Percentiles rank a stretch among this genome's conserved stretches.
These are phyloP conservation scores for Pararge aegeria DNA, from an alignment of 1,140 invertebrate species.

Conservation along the genomic window DNA sequence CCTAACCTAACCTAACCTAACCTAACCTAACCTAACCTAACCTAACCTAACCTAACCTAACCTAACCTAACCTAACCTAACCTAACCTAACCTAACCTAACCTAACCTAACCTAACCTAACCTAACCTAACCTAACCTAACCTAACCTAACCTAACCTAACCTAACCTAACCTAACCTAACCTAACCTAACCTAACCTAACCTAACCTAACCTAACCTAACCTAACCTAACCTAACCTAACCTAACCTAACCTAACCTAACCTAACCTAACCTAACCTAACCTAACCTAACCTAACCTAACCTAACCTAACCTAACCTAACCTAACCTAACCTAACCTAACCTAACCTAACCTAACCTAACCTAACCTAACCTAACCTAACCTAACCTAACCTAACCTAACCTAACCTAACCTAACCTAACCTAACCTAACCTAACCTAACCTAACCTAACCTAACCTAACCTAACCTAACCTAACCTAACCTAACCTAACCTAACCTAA, in stretches of 20 bases:
- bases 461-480: not conserved
- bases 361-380: slow-evolving; percentile 2
- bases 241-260: slow-evolving; percentile 18
- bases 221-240: slow-evolving; percentile 15
- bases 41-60: slow-evolving; percentile 20
- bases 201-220: slow-evolving; percentile 16
- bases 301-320: slow-evolving; percentile 18
- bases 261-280: slow-evolving; percentile 18
- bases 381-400: slow-evolving; percentile 17
- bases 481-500: not conserved
- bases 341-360: slow-evolving; percentile 18
- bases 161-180: slow-evolving; percentile 18
- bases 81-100: slow-evolving; percentile 16
- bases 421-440: slow-evolving; percentile 20
- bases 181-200: slow-evolving; percentile 17
- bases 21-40: slow-evolving; percentile 20
- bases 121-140: slow-evolving; percentile 4
- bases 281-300: slow-evolving; percentile 18
- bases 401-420: slow-evolving; percentile 20
- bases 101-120: not conserved
- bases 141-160: slow-evolving; percentile 18
- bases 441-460: slow-evolving; percentile 19
- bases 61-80: slow-evolving; percentile 20
- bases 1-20: slow-evolving; percentile 16
- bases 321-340: slow-evolving; percentile 18